Evolutionary conservation across 2,888 invertebrate genomes (phyloP), one percentile per base, ranked within the genome.

Genomic region (Drosophila dives): DNA sequence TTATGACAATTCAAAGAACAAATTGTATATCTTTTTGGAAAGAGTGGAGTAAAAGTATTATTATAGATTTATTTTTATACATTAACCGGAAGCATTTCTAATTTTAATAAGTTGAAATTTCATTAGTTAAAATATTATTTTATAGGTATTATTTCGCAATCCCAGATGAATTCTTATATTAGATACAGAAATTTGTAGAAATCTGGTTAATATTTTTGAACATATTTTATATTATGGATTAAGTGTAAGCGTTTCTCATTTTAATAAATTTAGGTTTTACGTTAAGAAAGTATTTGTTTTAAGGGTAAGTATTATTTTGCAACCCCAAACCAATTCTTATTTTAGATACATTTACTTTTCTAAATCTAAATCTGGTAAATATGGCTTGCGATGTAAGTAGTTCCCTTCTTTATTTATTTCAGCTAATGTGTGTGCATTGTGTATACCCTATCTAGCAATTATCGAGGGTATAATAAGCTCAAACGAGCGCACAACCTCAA

Each of bases 401-500:
- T 23, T 45, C 15, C 1, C 3, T 10, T 5, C n/a, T 1, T 0
- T 36, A 23, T 36, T 17, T 0, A 5, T 1, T 34, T 3, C 3
- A 12, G 15, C 10, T 20, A 23, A 36, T 15, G 11, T 11, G 12
- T 10, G n/a, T 33, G 26, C 55, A 62, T 60, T 38, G 11, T 17
- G 34, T 15, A 49, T 62, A 75, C 75, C 65, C 59, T 2, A 11
- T 59, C 0, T 6, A 1, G 2, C 12, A 38, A 23, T 29, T 33
- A 2, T 45, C n/a, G 1, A 59, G 72, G 71, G 53, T 69, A 64
- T 45, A 55, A 55, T 40, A 49, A 59, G 54, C 58, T 42, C 61
- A 71, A 76, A 65, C 59, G 71, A 70, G 53, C 48, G 45, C 32
- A 51, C 29, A 45, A 29, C 20, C 56, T 45, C 67, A 48, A 61